Evolutionary conservation across 2,797 vertebrate species (phyloP), one percentile per base, ranked within the genome.

Genomic region (Fundulus diaphanus): DNA sequence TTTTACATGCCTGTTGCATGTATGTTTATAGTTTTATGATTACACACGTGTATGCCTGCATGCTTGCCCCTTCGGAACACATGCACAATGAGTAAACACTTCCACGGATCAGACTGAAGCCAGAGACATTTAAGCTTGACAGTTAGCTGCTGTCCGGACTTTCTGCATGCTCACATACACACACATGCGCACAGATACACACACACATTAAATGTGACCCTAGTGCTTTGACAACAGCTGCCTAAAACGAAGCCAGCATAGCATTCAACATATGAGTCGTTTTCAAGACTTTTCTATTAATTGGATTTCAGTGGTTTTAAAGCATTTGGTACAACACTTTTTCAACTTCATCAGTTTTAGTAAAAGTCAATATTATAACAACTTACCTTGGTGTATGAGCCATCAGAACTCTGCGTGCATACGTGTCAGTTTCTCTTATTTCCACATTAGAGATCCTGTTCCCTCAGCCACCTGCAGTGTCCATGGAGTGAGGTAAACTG

Each of bases 401-500:
- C 68, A 22, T 63, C 33, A 52, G 59, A 84, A 63, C 63, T 20
- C 35, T 51, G 1, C 5, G 20, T 51, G 27, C 20, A 42, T 51
- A 82, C 82, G 68, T 68, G 76, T 61, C 33, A 65, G 11, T 79
- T 74, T 76, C 44, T 74, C 42, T 82, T 73, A 74, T 84, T 82
- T 84, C 87, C 82, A 84, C 44, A 68, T 27, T 46, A 57, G 65
- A 78, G 37, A 65, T 56, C 70, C 65, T 76, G 48, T 18, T 78
- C 71, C 52, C 79, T 78, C 54, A 85, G 80, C 77, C 84, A 83
- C 90, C 89, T 90, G 85, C 85, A 86, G 82, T 59, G 84, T 73
- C 73, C 82, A 80, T 76, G 8, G 76, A 86, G 75, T 80, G 74
- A 82, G 78, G 83, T 75, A 87, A 85, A 92, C 87, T 92, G 92